These are phyloP conservation scores for Meloidogyne chitwoodi DNA, from an alignment of 1,140 invertebrate genomes.

Conservation along the genomic window DNA sequence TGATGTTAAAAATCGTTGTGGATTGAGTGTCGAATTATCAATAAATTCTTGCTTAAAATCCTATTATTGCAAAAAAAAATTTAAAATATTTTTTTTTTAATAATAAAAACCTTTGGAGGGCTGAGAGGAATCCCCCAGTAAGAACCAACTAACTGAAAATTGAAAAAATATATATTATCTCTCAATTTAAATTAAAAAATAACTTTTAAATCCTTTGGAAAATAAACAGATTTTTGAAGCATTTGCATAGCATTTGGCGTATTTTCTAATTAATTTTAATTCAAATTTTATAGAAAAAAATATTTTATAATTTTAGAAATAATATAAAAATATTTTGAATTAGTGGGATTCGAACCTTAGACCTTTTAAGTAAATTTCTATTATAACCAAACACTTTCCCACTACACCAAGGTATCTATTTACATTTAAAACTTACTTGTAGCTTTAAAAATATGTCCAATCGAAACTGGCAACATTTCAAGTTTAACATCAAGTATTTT, in stretches of 20 bases:
- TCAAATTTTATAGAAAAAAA: not conserved
- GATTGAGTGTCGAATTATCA: not conserved
- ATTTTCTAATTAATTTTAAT: not conserved
- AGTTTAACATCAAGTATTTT: constrained; percentile 1
- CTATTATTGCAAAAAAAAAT: too few relatives aligned
- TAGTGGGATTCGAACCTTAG: too few relatives aligned
- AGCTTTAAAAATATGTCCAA: not conserved
- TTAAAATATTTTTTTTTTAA: not conserved
- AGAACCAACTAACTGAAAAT: not conserved
- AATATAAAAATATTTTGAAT: too few relatives aligned
- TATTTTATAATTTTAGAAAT: too few relatives aligned
- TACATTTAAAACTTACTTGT: not conserved
- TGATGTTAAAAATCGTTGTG: not conserved
- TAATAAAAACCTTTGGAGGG: not conserved
- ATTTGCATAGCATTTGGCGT: not conserved
- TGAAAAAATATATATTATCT: not conserved
- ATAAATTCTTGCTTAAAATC: not conserved
- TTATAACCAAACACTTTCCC: too few relatives aligned
- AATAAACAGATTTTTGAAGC: not conserved
- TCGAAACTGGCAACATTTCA: constrained; percentile 6
- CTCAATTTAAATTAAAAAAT: not conserved
- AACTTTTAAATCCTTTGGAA: constrained; percentile 2
- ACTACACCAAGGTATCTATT: too few relatives aligned
- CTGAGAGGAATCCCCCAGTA: constrained; percentile 12
- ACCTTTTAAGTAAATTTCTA: too few relatives aligned